Base-by-base conservation (phyloP, 2,113 vertebrate species). In the Mesocricetus auratus region DNA sequence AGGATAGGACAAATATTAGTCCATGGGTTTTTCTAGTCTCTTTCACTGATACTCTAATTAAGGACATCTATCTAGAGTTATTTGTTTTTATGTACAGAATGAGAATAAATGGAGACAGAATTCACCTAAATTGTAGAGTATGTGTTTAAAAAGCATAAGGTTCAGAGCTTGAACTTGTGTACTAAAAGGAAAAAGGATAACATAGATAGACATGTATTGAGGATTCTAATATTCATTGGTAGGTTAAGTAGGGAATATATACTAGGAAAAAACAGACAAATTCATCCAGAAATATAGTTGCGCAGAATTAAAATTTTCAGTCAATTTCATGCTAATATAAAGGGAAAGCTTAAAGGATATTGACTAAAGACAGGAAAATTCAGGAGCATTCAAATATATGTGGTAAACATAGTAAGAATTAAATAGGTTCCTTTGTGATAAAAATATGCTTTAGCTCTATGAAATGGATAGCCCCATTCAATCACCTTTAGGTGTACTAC, bases 251-350 rank as follows among this genome's bases (percentile, higher is more conserved):
- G 36, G 4, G 31, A 1, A 29, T 85, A 93, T 89, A 81, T 94
- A 45, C 50, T 29, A 56, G 12, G 58, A 66, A 31, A 74, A 93
- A 93, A 78, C 13, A 90, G 91, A 95, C 75, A 31, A 82, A 78
- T 36, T 36, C 22, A 60, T 64, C 9, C 31, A 62, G n/a, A 91
- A 75, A 33, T 42, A 31, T 89, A 82, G 15, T 19, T 47, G 2
- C 89, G 82, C 58, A 68, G 36, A 94, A 13, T 73, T 39, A 85
- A 96, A 93, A 39, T 4, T 86, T 93, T 66, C 73, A 96, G 50
- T 93, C 33, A 13, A 83, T 36, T 10, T 3, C 19, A 94, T 24
- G 16, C 12, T 69, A 8, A 62, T 68, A 62, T 21, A 78, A 33
- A 60, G n/a, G 9, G 62, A 69, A 92, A 91, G 53, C 62, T 93